Evolutionary conservation across 1,140 invertebrate species (phyloP), one percentile per base, ranked within the genome.

Genomic region (Ectropis grisescens): DNA sequence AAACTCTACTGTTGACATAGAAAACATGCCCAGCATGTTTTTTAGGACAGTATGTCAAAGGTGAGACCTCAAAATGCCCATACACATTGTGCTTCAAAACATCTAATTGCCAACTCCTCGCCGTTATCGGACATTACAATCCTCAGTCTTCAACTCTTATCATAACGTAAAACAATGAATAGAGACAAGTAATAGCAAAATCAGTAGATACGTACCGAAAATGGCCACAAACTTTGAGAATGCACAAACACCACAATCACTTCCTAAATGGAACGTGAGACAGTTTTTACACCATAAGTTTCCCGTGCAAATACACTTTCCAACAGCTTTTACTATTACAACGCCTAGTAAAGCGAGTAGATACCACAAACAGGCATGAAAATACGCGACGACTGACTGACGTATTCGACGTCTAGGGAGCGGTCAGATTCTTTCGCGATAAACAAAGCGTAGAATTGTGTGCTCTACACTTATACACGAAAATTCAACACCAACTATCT

Each of bases 301-400:
- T 68, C 66, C 57, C 51, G 47, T 75, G 68, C 58, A 57, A 74
- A 67, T 72, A 56, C 70, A 80, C 75, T 80, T 80, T 80, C 75
- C 71, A 80, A 80, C 60, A 75, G 75, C 75, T 80, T 78, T 80
- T 78, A 80, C 71, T 76, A 80, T 68, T 64, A 69, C 66, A 60
- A 66, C 64, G 61, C 57, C 68, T 68, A 72, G 61, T 75, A 66
- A 58, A 55, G 67, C 65, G 68, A 72, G 69, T 78, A 78, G 61
- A 65, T 72, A 74, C 68, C 74, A 78, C 71, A 75, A 78, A 76
- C 69, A 61, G 43, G 67, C 62, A 71, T 69, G 71, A 75, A 72
- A 80, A 80, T 80, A 80, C 56, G 62, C 61, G 50, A 55, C 57
- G 62, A 70, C 60, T 76, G 69, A 76, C 61, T 79, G 71, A 76